Percentiles rank a stretch among this genome's conserved stretches.
These are phyloP conservation scores for Exephanes ischioxanthus DNA, from an alignment of 2,888 invertebrate species.

Conservation along the genomic window DNA sequence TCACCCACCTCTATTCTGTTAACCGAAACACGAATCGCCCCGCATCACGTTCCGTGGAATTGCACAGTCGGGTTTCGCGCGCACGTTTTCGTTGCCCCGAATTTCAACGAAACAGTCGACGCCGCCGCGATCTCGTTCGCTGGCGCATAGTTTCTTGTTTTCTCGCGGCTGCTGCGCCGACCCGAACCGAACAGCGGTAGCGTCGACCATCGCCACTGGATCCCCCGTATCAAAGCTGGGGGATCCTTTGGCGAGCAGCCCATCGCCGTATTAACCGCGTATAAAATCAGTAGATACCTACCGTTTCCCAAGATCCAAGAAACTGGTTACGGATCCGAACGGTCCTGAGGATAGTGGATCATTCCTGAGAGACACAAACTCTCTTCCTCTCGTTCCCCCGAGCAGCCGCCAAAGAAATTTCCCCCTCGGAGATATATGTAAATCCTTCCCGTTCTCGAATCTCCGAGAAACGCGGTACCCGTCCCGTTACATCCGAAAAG, in stretches of 20 bases:
- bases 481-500: conserved; percentile 30
- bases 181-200: conserved; percentile 3
- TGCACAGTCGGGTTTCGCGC: conserved; percentile 41
- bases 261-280: background rate
- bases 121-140: conserved; percentile 35
- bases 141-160: conserved; percentile 55
- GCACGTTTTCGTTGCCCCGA: conserved; percentile 16
- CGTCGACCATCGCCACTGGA: conserved; percentile 24
- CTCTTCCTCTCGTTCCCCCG: conserved; percentile 18
- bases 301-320: conserved; percentile 3
- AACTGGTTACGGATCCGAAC: conserved; percentile 49
- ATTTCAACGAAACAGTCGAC: conserved; percentile 50
- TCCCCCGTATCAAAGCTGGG: conserved; percentile 2
- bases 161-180: conserved; percentile 41
- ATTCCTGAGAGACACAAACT: conserved; percentile 42
- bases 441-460: conserved; percentile 38
- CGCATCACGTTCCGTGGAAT: conserved; percentile 43
- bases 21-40: conserved; percentile 54
- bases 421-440: conserved; percentile 34
- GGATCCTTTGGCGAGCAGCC: conserved; percentile 7
- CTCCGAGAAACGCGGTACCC: conserved; percentile 33
- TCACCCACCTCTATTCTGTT: conserved; percentile 41
- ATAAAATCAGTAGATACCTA: background rate
- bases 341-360: conserved; percentile 6
- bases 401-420: conserved; percentile 52